phyloP scores from a whole-genome alignment of 2,797 vertebrate species.

The Eurystomus glaucurus region DNA sequence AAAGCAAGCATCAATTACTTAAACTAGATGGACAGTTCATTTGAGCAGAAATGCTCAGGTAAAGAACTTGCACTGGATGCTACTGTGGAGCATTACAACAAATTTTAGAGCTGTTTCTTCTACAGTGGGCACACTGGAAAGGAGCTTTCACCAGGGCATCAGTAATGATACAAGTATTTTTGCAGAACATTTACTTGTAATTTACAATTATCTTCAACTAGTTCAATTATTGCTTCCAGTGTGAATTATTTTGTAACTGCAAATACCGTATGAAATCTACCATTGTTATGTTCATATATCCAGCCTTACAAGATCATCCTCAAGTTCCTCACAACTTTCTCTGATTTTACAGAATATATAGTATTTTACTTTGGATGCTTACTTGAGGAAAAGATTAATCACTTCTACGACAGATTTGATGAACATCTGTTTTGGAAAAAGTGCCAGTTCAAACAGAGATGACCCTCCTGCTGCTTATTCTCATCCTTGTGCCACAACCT shows the following conservation, averaged over 20 bases:
- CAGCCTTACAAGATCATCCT: not conserved
- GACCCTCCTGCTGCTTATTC: not conserved
- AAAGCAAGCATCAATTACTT: not conserved
- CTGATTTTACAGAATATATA: not conserved
- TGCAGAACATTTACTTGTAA: not conserved
- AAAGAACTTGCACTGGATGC: not conserved
- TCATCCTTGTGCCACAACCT: not conserved
- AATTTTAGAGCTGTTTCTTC: not conserved
- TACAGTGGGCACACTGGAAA: not conserved
- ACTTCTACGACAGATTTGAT: not conserved
- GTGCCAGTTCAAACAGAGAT: not conserved
- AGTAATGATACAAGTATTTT: not conserved
- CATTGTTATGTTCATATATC: not conserved
- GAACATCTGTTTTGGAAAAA: not conserved
- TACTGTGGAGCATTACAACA: not conserved
- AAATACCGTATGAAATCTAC: not conserved
- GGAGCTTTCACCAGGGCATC: not conserved
- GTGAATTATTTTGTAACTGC: not conserved
- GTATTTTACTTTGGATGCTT: not conserved
- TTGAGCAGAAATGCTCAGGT: not conserved
- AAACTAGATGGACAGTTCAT: not conserved
- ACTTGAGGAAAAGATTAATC: not conserved
- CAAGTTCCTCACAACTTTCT: not conserved
- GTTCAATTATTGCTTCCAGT: not conserved
- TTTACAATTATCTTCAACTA: not conserved